Percentiles rank a stretch among this genome's conserved stretches.
These are phyloP conservation scores for Eupristina koningsbergeri DNA, from an alignment of 1,140 invertebrate species.

Conservation along the genomic window DNA sequence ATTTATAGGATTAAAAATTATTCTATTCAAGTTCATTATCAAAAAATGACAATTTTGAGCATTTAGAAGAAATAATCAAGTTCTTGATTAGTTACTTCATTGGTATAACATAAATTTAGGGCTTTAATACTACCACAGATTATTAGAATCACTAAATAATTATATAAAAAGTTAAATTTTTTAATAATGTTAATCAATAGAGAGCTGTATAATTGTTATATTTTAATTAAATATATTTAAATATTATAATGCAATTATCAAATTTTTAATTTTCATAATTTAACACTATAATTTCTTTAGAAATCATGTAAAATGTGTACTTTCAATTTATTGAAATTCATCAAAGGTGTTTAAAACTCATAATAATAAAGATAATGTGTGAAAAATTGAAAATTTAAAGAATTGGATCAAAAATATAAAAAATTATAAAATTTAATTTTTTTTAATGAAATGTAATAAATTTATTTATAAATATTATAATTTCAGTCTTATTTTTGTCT, in stretches of 20 bases:
- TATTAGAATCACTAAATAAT: neutral
- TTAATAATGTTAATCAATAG: neutral
- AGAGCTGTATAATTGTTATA: neutral
- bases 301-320: neutral
- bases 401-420: neutral
- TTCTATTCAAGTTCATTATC: neutral
- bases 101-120: neutral
- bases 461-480: slow-evolving; percentile 35
- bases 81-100: neutral
- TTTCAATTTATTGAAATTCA: neutral
- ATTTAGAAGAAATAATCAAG: neutral
- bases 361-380: neutral
- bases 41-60: neutral
- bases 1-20: neutral
- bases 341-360: neutral
- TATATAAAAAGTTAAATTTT: neutral
- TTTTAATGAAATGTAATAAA: slow-evolving; percentile 28
- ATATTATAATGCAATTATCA: neutral
- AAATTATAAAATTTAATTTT: slow-evolving; percentile 2
- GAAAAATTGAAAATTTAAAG: neutral
- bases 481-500: neutral
- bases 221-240: neutral
- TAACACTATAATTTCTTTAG: neutral
- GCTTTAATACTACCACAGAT: neutral
- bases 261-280: neutral